These are phyloP conservation scores for Lomographa bimaculata DNA, from an alignment of 2,888 invertebrate genomes.

Conservation along the genomic window DNA sequence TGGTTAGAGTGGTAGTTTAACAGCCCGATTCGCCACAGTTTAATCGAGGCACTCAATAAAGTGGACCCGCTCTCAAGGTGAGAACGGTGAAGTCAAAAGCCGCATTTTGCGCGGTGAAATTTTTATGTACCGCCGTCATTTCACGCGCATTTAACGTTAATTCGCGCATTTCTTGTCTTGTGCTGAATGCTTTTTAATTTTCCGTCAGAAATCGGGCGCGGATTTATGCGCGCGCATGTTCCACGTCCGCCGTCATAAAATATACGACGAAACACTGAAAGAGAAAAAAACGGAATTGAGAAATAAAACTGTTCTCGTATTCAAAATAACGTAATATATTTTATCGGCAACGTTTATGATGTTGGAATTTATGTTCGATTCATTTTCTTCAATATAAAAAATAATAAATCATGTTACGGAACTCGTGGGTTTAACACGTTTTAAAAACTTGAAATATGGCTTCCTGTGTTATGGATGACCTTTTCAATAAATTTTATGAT, in stretches of 20 bases:
- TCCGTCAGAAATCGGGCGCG: constrained; percentile 54
- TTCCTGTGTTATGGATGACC: constrained; percentile 50
- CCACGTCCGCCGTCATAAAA: constrained; percentile 53
- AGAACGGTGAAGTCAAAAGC: constrained; percentile 65
- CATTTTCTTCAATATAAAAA: constrained; percentile 54
- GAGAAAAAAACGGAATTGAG: constrained; percentile 59
- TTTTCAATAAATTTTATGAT: constrained; percentile 40
- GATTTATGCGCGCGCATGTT: constrained; percentile 60
- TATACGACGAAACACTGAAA: constrained; percentile 48
- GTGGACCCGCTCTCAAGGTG: constrained; percentile 64
- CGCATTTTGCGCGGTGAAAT: constrained; percentile 64
- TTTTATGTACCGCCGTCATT: constrained; percentile 75
- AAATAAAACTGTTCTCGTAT: constrained; percentile 66
- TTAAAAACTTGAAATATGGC: constrained; percentile 42
- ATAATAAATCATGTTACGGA: constrained; percentile 56
- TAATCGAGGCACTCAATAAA: constrained; percentile 72
- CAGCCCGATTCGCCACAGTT: constrained; percentile 74
- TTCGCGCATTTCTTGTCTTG: constrained; percentile 68
- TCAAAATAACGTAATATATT: constrained; percentile 62
- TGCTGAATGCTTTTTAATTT: constrained; percentile 57
- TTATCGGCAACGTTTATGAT: constrained; percentile 59
- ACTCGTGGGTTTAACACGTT: constrained; percentile 45
- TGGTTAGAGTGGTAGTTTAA: constrained; percentile 58
- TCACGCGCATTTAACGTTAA: constrained; percentile 76
- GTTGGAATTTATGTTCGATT: constrained; percentile 57